Percentiles rank a stretch among this genome's conserved stretches.
These are phyloP conservation scores for Musca vetustissima DNA, from an alignment of 1,140 invertebrate genomes.

Conservation along the genomic window DNA sequence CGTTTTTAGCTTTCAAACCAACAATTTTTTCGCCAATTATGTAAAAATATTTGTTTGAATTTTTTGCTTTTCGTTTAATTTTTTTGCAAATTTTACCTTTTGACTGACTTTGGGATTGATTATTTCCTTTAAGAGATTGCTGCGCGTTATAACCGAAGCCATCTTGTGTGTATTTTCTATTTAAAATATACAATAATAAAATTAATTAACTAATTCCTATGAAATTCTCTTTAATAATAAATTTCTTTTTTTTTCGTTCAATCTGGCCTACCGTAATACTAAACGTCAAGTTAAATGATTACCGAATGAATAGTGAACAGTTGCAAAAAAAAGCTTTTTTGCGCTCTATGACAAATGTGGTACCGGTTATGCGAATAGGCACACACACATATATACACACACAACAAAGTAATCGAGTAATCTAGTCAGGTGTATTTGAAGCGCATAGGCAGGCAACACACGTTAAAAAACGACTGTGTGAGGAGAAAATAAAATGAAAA, in stretches of 20 bases:
- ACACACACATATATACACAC: too few species aligned
- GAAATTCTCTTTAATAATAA: too few species aligned
- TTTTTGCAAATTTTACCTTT: slow-evolving; percentile 37
- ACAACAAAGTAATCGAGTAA: slow-evolving; percentile 21
- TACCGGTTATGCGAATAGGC: too few species aligned
- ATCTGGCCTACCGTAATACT: slow-evolving; percentile 15
- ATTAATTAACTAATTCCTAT: background rate
- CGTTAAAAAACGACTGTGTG: too few species aligned
- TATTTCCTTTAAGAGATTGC: slow-evolving; percentile 40
- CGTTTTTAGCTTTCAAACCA: background rate
- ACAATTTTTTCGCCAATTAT: slow-evolving; percentile 40
- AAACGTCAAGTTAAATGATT: slow-evolving; percentile 21
- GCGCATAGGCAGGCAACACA: too few species aligned
- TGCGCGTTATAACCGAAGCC: slow-evolving; percentile 50
- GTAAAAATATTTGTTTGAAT: slow-evolving; percentile 38
- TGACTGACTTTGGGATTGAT: slow-evolving; percentile 38
- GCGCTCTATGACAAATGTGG: too few species aligned
- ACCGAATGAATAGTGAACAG: background rate
- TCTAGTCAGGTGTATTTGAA: too few species aligned
- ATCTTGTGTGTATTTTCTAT: slow-evolving; percentile 30
- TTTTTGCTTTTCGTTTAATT: slow-evolving; percentile 20
- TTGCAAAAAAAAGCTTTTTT: background rate
- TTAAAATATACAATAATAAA: slow-evolving; percentile 5
- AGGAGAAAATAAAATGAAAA: too few species aligned
- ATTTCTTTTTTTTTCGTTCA: too few species aligned